Evolutionary conservation across 2,797 vertebrate species (phyloP).

Genomic region (Neosilurus mollespiculum): DNA sequence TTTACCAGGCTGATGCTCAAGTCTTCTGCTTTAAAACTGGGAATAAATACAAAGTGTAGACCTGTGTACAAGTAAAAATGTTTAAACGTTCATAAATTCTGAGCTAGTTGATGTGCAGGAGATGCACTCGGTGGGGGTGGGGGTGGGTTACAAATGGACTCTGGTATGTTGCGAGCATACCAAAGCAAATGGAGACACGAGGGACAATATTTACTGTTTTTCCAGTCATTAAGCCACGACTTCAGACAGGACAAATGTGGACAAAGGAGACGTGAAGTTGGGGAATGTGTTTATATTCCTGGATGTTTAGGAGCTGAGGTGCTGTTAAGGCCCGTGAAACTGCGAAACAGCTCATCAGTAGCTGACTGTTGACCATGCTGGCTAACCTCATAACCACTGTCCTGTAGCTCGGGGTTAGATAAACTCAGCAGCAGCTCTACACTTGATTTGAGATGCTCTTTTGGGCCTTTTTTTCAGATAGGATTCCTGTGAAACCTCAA

Average conservation of each 20-base stretch:
- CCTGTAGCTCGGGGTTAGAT: conserved; percentile 56
- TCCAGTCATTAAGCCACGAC: conserved; percentile 38
- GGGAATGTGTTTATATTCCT: conserved; percentile 61
- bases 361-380: conserved; percentile 50
- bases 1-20: conserved; percentile 44
- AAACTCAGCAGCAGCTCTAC: conserved; percentile 51
- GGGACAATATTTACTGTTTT: conserved; percentile 69
- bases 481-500: conserved; percentile 55
- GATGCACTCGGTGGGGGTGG: background rate
- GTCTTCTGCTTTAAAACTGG: conserved; percentile 27
- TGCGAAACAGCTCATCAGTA: conserved; percentile 38
- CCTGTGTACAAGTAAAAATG: conserved; percentile 40
- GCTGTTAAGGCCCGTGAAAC: conserved; percentile 42
- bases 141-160: conserved; percentile 50
- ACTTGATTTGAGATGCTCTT: conserved; percentile 54
- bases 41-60: conserved; percentile 39
- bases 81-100: conserved; percentile 63
- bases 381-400: conserved; percentile 57
- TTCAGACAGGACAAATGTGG: conserved; percentile 27
- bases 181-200: conserved; percentile 57
- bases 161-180: conserved; percentile 24
- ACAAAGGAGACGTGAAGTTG: conserved; percentile 52
- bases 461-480: conserved; percentile 20
- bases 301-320: conserved; percentile 47
- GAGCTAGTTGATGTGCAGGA: conserved; percentile 8